Evolutionary conservation across 1,140 invertebrate genomes (phyloP).

Genomic region (Musca domestica): DNA sequence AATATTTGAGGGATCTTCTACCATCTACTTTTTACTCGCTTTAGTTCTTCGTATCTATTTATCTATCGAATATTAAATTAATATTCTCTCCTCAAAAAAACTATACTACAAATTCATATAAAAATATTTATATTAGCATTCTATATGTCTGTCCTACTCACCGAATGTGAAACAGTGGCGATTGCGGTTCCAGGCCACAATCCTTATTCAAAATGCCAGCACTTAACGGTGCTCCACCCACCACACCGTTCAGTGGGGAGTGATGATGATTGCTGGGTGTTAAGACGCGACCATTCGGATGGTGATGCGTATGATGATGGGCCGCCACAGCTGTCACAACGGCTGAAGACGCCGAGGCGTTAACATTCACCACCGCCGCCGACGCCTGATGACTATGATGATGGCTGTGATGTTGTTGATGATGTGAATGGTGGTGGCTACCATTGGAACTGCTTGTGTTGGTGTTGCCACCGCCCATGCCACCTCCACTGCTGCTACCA

Average conservation of each 20-base stretch:
- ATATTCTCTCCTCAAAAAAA: neutral
- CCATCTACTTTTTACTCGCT: no score
- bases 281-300: conserved; percentile 44
- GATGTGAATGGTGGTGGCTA: conserved; percentile 17
- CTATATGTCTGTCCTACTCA: conserved; percentile 25
- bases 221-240: conserved; percentile 18
- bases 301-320: conserved; percentile 25
- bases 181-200: conserved; percentile 45
- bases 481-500: conserved; percentile 37
- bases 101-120: neutral
- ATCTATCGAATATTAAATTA: no score
- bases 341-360: neutral
- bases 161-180: conserved; percentile 53
- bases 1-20: no score
- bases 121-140: no score
- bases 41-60: no score
- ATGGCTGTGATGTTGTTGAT: conserved; percentile 13
- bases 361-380: conserved; percentile 8
- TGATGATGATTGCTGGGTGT: conserved; percentile 51
- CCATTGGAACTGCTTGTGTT: conserved; percentile 26
- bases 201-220: conserved; percentile 29
- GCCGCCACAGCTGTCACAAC: conserved; percentile 28
- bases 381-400: conserved; percentile 22
- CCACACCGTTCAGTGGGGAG: conserved; percentile 38
- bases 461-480: conserved; percentile 8